Percentiles rank a stretch among this genome's conserved stretches.
Evolutionary conservation across 2,113 vertebrate genomes (phyloP).

Genomic region (Rattus norvegicus): DNA sequence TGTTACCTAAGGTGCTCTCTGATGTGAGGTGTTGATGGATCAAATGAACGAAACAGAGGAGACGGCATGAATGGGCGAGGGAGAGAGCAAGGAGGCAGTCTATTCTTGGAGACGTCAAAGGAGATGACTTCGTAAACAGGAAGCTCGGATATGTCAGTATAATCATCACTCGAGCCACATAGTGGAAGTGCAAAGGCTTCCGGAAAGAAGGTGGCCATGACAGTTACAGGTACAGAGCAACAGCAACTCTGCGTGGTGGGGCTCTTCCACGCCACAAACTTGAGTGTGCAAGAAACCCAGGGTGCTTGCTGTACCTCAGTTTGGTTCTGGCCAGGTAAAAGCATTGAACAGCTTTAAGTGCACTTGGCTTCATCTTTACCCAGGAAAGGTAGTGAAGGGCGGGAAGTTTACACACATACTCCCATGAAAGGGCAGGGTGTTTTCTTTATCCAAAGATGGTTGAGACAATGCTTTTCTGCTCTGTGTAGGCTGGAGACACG

Average conservation of each 20-base stretch:
- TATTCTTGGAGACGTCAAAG: background rate
- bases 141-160: background rate
- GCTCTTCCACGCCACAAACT: background rate
- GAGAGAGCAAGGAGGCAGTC: background rate
- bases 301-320: background rate
- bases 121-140: background rate
- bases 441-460: background rate
- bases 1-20: background rate
- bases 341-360: background rate
- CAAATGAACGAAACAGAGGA: background rate
- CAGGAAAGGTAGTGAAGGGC: background rate
- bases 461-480: background rate
- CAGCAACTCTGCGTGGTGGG: too few relatives aligned
- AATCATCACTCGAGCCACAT: background rate
- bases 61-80: background rate
- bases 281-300: background rate
- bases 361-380: background rate
- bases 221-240: background rate
- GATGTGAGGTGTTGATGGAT: background rate
- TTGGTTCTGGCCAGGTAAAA: background rate
- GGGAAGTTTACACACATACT: fast-evolving
- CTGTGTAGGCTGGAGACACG: fast-evolving
- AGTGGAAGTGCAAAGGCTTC: background rate
- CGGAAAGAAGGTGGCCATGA: background rate
- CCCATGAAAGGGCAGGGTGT: fast-evolving